phyloP scores from a whole-genome alignment of 2,888 invertebrate genomes.

The Geotrupes spiniger region DNA sequence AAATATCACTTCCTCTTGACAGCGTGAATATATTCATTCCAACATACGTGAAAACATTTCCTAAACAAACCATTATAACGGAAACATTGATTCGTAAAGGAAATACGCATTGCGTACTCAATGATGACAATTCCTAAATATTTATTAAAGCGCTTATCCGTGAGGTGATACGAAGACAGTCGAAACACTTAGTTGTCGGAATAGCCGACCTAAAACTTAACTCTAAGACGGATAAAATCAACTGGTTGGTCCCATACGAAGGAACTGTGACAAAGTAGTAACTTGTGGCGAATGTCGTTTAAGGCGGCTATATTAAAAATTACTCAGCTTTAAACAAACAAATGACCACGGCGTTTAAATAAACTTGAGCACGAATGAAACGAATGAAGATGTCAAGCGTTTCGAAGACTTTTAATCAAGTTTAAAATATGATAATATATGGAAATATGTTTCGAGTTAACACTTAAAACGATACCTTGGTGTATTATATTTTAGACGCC shows the following conservation, averaged over 20 bases:
- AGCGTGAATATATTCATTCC: too few species aligned
- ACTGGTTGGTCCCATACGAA: conserved; percentile 30
- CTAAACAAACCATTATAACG: too few species aligned
- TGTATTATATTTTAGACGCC: conserved; percentile 14
- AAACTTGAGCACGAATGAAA: conserved; percentile 34
- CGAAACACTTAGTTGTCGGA: conserved; percentile 18
- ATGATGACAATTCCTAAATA: background rate
- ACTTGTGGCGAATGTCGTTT: conserved; percentile 37
- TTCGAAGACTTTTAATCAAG: conserved; percentile 41
- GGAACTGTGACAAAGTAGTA: conserved; percentile 34
- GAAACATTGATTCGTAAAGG: background rate
- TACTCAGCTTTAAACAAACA: conserved; percentile 37
- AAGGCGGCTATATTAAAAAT: conserved; percentile 41
- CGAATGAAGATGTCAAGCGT: conserved; percentile 37
- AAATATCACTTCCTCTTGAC: too few species aligned
- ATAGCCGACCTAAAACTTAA: conserved; percentile 29
- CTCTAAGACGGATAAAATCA: conserved; percentile 34
- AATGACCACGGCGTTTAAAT: conserved; percentile 30
- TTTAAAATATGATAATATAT: conserved; percentile 43
- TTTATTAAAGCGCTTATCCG: conserved; percentile 6
- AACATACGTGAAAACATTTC: too few species aligned
- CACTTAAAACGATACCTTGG: conserved; percentile 34
- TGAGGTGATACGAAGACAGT: background rate
- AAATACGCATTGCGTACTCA: background rate
- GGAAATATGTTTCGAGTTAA: conserved; percentile 40